Conservation (phyloP, 2,113 vertebrate species). For the Prunella himalayana region DNA sequence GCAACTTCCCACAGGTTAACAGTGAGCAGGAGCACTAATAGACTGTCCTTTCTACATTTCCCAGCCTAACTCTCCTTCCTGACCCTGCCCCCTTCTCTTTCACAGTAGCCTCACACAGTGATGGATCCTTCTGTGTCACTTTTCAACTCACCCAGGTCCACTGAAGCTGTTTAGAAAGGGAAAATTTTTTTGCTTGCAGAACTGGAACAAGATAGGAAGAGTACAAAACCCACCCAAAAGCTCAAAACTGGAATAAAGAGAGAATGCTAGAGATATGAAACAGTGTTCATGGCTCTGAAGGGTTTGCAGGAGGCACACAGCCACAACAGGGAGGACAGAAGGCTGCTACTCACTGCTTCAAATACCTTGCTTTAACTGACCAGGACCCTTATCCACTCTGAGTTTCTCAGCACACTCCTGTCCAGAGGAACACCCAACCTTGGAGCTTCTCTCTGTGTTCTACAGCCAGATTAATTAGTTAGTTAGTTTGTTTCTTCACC, state of each 20-base stretch:
- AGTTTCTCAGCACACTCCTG: neutral
- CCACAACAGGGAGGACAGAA: neutral
- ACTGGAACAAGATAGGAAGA: neutral
- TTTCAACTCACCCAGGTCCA: neutral
- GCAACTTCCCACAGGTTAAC: neutral
- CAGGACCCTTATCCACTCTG: neutral
- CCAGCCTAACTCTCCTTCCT: neutral
- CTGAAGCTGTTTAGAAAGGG: neutral
- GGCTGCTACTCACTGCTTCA: neutral
- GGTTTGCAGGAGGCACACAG: neutral
- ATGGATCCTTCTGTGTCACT: neutral
- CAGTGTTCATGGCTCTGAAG: neutral
- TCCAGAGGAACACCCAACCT: neutral
- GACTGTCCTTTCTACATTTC: neutral
- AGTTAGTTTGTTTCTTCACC: neutral
- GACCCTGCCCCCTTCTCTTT: neutral
- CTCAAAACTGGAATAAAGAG: neutral
- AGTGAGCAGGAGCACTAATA: neutral
- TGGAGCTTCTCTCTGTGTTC: neutral
- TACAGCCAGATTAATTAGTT: neutral
- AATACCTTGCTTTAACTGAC: fast-evolving
- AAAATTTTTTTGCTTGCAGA: neutral
- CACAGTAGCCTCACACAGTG: neutral
- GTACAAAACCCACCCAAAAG: neutral
- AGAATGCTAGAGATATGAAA: neutral